A percentile compares a stretch with the other conserved stretches of the same genome.
These are phyloP conservation scores for Coptotermes formosanus DNA, from an alignment of 1,140 invertebrate genomes.

Conservation along the genomic window DNA sequence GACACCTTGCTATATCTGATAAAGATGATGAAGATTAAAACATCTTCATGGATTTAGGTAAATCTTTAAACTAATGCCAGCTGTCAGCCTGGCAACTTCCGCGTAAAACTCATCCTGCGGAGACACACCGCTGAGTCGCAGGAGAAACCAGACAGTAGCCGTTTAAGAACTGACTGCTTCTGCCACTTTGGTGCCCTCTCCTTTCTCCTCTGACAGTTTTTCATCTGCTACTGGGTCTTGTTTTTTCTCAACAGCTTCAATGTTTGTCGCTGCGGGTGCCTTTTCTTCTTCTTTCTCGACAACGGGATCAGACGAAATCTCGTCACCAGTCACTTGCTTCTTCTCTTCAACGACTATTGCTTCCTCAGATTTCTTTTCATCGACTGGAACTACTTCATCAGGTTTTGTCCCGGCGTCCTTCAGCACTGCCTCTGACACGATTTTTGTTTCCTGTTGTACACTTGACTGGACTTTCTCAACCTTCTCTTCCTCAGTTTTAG, in stretches of 20 bases:
- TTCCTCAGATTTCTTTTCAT: neutral
- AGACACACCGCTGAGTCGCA: too few relatives aligned
- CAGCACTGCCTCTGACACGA: neutral
- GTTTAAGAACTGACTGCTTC: neutral
- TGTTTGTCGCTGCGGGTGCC: conserved; percentile 22
- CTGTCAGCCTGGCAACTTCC: too few relatives aligned
- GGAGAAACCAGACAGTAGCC: neutral
- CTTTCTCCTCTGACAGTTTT: neutral
- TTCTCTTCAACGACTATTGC: neutral
- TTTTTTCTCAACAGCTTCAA: neutral
- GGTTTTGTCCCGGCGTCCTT: conserved; percentile 25
- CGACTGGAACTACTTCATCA: neutral
- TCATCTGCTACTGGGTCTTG: neutral
- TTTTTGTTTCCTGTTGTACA: neutral
- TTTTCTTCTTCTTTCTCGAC: conserved; percentile 36
- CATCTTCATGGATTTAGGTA: neutral
- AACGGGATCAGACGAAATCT: neutral
- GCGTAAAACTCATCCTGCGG: too few relatives aligned
- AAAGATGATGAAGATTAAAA: neutral
- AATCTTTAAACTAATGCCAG: too few relatives aligned
- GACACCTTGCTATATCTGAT: too few relatives aligned
- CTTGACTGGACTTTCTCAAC: neutral
- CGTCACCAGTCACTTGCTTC: neutral
- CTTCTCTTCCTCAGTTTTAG: conserved; percentile 19
- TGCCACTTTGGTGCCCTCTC: too few relatives aligned